These are phyloP conservation scores for Cephalopachus bancanus DNA, from an alignment of 2,797 vertebrate species.

Conservation along the genomic window DNA sequence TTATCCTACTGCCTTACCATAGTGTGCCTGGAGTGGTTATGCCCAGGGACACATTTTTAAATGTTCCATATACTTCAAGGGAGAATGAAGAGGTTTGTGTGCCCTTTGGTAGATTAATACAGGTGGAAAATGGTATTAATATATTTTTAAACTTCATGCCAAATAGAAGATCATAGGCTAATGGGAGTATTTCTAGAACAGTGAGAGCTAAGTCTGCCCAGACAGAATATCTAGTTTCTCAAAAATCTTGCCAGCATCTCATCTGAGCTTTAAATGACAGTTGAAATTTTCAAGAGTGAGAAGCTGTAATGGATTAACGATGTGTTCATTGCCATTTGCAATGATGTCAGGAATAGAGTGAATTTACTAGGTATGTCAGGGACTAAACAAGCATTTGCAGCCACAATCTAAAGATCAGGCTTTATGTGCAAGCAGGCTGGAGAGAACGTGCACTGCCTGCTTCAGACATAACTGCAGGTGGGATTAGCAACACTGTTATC, in stretches of 20 bases:
- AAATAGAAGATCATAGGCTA: constrained; percentile 35
- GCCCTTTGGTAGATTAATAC: background rate
- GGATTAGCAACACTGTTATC: constrained; percentile 52
- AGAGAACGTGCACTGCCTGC: background rate
- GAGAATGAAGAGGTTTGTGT: constrained; percentile 42
- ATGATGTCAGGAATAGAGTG: background rate
- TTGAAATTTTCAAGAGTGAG: background rate
- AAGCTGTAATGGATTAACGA: background rate
- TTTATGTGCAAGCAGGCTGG: constrained; percentile 26
- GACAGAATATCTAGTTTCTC: constrained; percentile 3
- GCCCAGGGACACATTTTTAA: constrained; percentile 29
- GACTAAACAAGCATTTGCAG: constrained; percentile 54
- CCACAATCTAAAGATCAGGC: background rate
- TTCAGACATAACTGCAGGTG: constrained; percentile 1
- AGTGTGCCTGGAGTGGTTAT: background rate
- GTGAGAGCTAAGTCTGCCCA: constrained; percentile 3
- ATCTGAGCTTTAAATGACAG: constrained; percentile 32
- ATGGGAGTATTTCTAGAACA: background rate
- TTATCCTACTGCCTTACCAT: background rate
- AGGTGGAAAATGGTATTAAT: background rate
- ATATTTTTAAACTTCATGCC: background rate
- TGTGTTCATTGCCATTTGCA: background rate
- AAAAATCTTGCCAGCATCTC: background rate
- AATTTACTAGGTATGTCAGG: background rate
- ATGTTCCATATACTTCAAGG: background rate